Evolutionary conservation across 2,113 vertebrate genomes (phyloP).

Genomic region (Sylvia atricapilla): DNA sequence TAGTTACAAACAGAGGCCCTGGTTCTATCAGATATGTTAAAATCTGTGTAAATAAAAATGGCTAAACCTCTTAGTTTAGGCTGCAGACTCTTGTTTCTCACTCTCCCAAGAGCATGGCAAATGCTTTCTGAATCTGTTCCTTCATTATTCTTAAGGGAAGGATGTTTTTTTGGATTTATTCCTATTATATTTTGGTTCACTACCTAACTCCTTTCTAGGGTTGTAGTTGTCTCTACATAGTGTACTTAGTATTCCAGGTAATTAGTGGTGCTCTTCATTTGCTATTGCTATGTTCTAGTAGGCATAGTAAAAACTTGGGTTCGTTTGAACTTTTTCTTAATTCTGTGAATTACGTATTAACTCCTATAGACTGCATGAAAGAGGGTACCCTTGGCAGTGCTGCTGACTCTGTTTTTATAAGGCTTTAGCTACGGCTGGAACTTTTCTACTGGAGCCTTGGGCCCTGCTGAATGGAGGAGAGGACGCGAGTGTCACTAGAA

Average conservation of each 20-base stretch:
- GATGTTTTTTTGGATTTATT: not conserved
- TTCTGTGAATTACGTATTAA: not conserved
- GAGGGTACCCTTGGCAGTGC: not conserved
- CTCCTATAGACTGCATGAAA: not conserved
- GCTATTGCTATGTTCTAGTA: not conserved
- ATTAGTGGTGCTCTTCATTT: not conserved
- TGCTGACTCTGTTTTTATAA: not conserved
- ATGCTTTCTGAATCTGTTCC: not conserved
- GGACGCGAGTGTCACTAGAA: not conserved
- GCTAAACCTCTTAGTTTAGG: not conserved
- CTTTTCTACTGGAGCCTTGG: not conserved
- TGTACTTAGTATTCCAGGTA: not conserved
- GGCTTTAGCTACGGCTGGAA: not conserved
- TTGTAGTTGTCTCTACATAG: not conserved
- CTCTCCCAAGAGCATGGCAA: not conserved
- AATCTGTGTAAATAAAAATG: not conserved
- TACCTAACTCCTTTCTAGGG: not conserved
- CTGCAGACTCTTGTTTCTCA: not conserved
- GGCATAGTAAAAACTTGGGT: not conserved
- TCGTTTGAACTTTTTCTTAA: not conserved
- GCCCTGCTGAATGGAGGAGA: not conserved
- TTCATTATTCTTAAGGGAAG: not conserved
- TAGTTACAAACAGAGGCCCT: constrained; percentile 19
- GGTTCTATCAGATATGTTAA: not conserved
- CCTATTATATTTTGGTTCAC: not conserved